A percentile compares a stretch with the other conserved stretches of the same genome.
Conservation (phyloP, 2,113 vertebrate species). For the Dermatemys mawii region DNA sequence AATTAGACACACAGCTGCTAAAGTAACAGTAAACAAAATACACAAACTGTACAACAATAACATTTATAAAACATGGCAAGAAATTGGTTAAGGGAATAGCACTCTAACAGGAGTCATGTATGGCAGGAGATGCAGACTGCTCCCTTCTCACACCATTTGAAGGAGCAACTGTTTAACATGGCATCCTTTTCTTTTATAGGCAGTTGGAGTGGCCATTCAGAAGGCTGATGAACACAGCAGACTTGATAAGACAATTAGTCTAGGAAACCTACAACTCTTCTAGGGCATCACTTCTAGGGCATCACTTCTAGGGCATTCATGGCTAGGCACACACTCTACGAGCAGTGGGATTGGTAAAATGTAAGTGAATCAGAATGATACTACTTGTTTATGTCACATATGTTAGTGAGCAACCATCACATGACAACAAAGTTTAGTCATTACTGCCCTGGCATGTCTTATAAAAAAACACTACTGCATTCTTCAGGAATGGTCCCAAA, state of each 20-base stretch:
- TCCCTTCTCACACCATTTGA: not conserved
- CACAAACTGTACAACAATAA: not conserved
- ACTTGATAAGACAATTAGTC: not conserved
- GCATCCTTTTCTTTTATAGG: not conserved
- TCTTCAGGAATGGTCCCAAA: not conserved
- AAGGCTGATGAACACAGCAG: not conserved
- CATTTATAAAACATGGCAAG: not conserved
- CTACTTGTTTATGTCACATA: not conserved
- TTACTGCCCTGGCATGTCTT: fast-evolving
- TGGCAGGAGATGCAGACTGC: not conserved
- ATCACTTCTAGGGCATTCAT: no score
- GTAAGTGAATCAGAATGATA: not conserved
- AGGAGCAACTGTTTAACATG: not conserved
- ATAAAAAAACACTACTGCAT: not conserved
- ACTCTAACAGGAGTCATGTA: not conserved
- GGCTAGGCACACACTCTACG: not conserved
- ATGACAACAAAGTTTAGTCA: not conserved
- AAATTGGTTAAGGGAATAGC: not conserved
- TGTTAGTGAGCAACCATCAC: not conserved
- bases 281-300: not conserved
- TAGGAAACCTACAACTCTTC: not conserved
- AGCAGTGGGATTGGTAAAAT: not conserved
- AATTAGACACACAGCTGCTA: not conserved
- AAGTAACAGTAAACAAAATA: not conserved
- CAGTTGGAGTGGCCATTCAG: not conserved